These are phyloP conservation scores for Vimba vimba DNA, from an alignment of 2,113 vertebrate species.

Conservation along the genomic window DNA sequence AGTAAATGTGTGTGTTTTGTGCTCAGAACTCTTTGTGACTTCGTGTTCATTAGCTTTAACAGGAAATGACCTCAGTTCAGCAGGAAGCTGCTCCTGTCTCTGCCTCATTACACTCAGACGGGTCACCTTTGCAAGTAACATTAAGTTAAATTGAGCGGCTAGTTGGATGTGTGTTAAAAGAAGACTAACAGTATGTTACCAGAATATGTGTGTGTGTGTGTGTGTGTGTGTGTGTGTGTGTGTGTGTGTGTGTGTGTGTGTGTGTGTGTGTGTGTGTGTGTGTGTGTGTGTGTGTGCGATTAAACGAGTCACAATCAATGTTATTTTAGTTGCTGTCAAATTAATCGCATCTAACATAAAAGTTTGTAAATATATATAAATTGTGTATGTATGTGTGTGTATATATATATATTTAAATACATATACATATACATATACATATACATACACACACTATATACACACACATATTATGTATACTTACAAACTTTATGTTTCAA, in stretches of 20 bases:
- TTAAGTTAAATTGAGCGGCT: background rate
- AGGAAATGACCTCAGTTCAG: constrained; percentile 13
- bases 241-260: background rate
- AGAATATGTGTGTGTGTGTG: background rate
- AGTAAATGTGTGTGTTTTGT: background rate
- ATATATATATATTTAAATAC: no score
- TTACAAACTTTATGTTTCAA: no score
- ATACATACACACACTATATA: no score
- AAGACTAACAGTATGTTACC: background rate
- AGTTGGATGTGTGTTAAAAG: background rate
- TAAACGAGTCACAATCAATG: background rate
- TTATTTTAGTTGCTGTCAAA: background rate
- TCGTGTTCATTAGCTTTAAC: background rate
- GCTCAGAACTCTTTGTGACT: background rate
- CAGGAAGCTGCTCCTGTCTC: background rate
- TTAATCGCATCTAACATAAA: no score
- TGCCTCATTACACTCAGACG: background rate
- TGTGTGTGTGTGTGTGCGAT: background rate
- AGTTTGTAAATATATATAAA: no score
- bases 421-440: no score
- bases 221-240: no score
- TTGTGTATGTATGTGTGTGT: no score
- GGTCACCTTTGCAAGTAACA: constrained; percentile 7
- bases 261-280: no score
- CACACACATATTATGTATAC: no score